A percentile compares a stretch with the other conserved stretches of the same genome.
Evolutionary conservation across 2,888 invertebrate genomes (phyloP).

Genomic region (Platycheirus rosarum): DNA sequence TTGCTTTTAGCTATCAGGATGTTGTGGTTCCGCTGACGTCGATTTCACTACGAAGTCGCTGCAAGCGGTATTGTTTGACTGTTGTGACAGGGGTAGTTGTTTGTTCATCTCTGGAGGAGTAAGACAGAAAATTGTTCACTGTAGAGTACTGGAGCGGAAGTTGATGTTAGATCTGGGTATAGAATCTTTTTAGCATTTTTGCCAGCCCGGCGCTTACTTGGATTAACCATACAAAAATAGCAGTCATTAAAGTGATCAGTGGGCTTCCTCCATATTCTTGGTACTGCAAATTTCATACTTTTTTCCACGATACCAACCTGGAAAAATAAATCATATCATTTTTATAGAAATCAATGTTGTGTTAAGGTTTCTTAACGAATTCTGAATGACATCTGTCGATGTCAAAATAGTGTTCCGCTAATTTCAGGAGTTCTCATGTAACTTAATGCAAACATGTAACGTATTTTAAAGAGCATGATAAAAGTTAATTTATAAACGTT

Average conservation of each 20-base stretch:
- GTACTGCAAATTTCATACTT: slow-evolving; percentile 7
- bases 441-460: no score
- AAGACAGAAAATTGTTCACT: not conserved
- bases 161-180: slow-evolving; percentile 2
- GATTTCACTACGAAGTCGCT: no score
- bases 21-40: no score
- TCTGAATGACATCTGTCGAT: slow-evolving; percentile 1
- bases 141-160: slow-evolving; percentile 2
- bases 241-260: not conserved
- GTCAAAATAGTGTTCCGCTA: no score
- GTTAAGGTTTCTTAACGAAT: no score
- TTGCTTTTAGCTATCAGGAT: no score
- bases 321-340: not conserved
- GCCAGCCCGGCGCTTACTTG: slow-evolving; percentile 8
- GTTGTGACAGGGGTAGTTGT: no score
- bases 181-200: slow-evolving; percentile 18
- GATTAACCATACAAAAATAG: slow-evolving; percentile 15
- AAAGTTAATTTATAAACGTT: no score
- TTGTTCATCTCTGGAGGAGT: slow-evolving; percentile 4
- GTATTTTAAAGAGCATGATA: no score
- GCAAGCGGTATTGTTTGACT: no score
- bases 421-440: no score
- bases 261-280: slow-evolving; percentile 14
- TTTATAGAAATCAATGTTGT: not conserved
- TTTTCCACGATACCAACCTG: slow-evolving; percentile 5